Evolutionary conservation across 2,113 vertebrate genomes (phyloP), one percentile per base, ranked within the genome.

Genomic region (Glareola pratincola): DNA sequence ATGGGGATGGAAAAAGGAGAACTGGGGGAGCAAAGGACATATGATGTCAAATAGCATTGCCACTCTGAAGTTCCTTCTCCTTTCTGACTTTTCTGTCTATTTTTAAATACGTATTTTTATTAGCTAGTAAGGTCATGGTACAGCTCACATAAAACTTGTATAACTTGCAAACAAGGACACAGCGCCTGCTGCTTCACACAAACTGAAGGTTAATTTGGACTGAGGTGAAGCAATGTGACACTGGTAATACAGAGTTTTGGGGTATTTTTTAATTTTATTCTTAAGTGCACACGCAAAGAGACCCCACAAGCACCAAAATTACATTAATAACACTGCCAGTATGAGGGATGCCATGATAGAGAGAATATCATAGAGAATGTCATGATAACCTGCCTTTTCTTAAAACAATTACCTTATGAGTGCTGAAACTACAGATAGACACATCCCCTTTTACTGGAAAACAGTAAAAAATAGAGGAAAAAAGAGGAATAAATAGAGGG

Each of bases 21-120:
- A n/a, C 3, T 53, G 5, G 12, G 67, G 14, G 20, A 53, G 48
- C 68, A 71, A 85, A 62, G 68, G 29, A 92, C 47, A 29, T 13
- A 10, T 34, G 34, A 85, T 78, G 53, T 73, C 71, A 88, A 90
- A 67, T 8, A 79, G 14, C 17, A 77, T 27, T 82, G 51, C 41
- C 48, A 43, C 18, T 17, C 36, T 64, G 10, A 91, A 94, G 43
- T n/a, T 90, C 45, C 30, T 71, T 74, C 81, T 91, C 77, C 75
- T 84, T 90, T 48, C 45, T 68, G 51, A 69, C 47, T 96, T 83
- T 67, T 85, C 86, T 63, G 14, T 74, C 93, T 96, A 78, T 96
- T 91, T 95, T 92, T 91, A 94, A 94, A 92, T 62, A 94, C 9
- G 23, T 91, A 39, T 88, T 92, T 96, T 95, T 93, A 90, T 92